Conservation (phyloP, 2,888 invertebrate species). For the Ophion ventricosus region DNA sequence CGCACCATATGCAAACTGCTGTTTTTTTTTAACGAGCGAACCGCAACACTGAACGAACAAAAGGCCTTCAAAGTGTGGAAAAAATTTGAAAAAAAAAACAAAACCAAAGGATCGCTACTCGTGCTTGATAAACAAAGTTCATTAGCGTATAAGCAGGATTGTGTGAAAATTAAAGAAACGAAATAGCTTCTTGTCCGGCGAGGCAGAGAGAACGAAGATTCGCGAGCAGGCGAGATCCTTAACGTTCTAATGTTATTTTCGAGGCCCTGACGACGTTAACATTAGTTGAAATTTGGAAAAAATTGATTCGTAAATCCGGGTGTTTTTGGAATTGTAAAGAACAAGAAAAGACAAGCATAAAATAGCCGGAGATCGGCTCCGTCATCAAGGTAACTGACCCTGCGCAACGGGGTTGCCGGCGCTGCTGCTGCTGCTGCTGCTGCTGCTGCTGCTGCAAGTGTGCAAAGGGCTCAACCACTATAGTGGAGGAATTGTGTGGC, state of each 20-base stretch:
- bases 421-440: slow-evolving; percentile 63
- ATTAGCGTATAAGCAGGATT: background rate
- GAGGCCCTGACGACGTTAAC: slow-evolving; percentile 24
- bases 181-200: background rate
- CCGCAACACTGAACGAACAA: slow-evolving; percentile 6
- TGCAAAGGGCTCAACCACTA: slow-evolving; percentile 54
- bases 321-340: background rate
- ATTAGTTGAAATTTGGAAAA: background rate
- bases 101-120: slow-evolving; percentile 25
- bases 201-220: background rate
- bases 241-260: background rate
- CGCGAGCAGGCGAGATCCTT: background rate
- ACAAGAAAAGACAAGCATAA: slow-evolving; percentile 19
- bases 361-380: slow-evolving; percentile 49
- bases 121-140: slow-evolving; percentile 12
- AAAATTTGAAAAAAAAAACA: slow-evolving; percentile 9
- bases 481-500: slow-evolving; percentile 49
- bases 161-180: background rate
- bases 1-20: slow-evolving; percentile 51
- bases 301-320: background rate
- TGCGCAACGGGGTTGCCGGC: slow-evolving; percentile 76
- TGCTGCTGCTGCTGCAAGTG: slow-evolving; percentile 69
- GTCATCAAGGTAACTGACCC: slow-evolving; percentile 80
- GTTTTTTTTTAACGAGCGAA: slow-evolving; percentile 31
- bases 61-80: background rate